A percentile compares a stretch with the other conserved stretches of the same genome.
Conservation (phyloP, 2,888 invertebrate genomes). For the Sturmia bella region DNA sequence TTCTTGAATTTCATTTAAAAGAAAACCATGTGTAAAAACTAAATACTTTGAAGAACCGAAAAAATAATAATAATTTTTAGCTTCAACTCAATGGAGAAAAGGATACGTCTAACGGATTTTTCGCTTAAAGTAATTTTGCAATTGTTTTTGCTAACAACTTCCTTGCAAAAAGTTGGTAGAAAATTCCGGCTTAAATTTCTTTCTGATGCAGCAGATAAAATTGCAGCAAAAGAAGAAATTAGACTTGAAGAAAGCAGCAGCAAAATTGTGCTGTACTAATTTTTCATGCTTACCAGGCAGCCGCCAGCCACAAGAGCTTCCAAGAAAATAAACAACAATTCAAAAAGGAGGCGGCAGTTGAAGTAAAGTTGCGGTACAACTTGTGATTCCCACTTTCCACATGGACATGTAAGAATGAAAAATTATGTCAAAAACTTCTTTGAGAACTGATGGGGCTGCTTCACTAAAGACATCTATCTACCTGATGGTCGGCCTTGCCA, state of each 20-base stretch:
- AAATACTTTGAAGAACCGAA: slow-evolving; percentile 13
- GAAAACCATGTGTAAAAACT: slow-evolving; percentile 5
- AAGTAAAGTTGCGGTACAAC: neutral
- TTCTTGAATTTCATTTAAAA: slow-evolving; percentile 31
- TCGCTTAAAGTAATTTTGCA: slow-evolving; percentile 12
- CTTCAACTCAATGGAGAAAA: slow-evolving; percentile 1
- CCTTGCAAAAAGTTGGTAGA: slow-evolving; percentile 58
- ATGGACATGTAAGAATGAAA: too few relatives aligned
- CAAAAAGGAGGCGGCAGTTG: neutral
- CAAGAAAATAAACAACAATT: neutral
- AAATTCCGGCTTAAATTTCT: slow-evolving; percentile 65
- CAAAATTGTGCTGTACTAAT: slow-evolving; percentile 65
- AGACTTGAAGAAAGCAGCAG: slow-evolving; percentile 23
- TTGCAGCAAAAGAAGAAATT: neutral
- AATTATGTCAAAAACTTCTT: too few relatives aligned
- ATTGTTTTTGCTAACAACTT: slow-evolving; percentile 62
- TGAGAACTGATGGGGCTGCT: too few relatives aligned
- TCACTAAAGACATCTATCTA: too few relatives aligned
- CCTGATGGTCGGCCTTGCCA: too few relatives aligned
- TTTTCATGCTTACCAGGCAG: slow-evolving; percentile 66
- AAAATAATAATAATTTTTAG: slow-evolving; percentile 29
- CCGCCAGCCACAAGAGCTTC: slow-evolving; percentile 11
- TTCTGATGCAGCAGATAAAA: slow-evolving; percentile 57
- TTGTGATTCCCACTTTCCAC: too few relatives aligned
- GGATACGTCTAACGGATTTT: slow-evolving; percentile 6